Conservation (phyloP, 2,888 invertebrate species). For the Tinea trinotella region DNA sequence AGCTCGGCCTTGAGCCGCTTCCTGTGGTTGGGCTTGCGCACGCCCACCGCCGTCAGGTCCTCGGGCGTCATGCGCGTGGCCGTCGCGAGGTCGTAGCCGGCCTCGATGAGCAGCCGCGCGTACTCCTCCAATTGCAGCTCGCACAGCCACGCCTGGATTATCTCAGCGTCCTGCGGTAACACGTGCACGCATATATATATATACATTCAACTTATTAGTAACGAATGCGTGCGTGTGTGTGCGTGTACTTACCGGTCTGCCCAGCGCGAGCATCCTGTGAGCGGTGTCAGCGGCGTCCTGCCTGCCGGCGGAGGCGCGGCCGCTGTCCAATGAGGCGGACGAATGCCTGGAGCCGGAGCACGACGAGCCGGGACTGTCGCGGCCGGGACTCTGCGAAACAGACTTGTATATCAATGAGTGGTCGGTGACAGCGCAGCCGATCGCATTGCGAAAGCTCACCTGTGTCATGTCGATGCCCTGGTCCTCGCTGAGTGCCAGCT, state of each 20-base stretch:
- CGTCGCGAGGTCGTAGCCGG: slow-evolving; percentile 98
- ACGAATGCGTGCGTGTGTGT: too few species aligned
- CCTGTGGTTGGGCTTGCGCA: slow-evolving; percentile 97
- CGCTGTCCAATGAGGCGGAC: slow-evolving; percentile 91
- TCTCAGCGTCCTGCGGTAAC: slow-evolving; percentile 93
- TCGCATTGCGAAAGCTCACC: slow-evolving; percentile 47
- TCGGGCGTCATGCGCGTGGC: slow-evolving; percentile 99
- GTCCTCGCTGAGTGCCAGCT: slow-evolving; percentile 86
- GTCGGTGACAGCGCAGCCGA: too few species aligned
- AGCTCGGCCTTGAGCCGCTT: slow-evolving; percentile 97
- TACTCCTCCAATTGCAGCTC: slow-evolving; percentile 97
- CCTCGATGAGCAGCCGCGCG: slow-evolving; percentile 91
- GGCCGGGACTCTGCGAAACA: slow-evolving; percentile 84
- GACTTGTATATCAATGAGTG: neutral
- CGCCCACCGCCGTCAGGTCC: slow-evolving; percentile 89
- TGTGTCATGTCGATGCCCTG: slow-evolving; percentile 92
- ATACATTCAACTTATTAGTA: too few species aligned
- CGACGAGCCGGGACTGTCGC: slow-evolving; percentile 93
- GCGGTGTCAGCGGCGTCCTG: slow-evolving; percentile 82
- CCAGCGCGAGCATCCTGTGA: slow-evolving; percentile 76
- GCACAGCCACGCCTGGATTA: slow-evolving; percentile 94
- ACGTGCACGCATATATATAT: too few species aligned
- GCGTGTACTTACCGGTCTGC: slow-evolving; percentile 76
- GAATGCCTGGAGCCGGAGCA: slow-evolving; percentile 92
- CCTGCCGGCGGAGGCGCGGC: slow-evolving; percentile 88